These are phyloP conservation scores for Ophioninae sp. DNA, from an alignment of 2,888 invertebrate genomes.

Conservation along the genomic window DNA sequence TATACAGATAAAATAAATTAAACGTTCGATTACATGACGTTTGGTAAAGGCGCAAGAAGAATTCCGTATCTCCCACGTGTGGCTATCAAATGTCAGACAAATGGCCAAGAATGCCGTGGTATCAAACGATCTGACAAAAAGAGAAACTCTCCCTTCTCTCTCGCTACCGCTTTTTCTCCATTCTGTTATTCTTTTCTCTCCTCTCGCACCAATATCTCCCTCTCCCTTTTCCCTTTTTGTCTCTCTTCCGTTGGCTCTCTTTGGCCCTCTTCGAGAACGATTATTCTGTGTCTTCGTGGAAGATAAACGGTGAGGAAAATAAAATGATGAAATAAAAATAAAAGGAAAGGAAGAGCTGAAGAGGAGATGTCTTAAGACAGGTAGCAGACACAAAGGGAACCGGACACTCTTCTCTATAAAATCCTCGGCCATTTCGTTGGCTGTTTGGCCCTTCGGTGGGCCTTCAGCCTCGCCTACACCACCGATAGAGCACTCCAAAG, in stretches of 20 bases:
- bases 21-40: constrained; percentile 47
- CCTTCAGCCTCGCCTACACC: constrained; percentile 41
- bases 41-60: constrained; percentile 65
- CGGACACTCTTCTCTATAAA: constrained; percentile 75
- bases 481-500: constrained; percentile 4
- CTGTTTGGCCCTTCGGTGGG: constrained; percentile 59
- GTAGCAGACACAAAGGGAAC: constrained; percentile 80
- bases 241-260: not conserved
- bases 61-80: constrained; percentile 76
- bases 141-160: constrained; percentile 50
- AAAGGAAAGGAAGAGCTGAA: constrained; percentile 56
- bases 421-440: constrained; percentile 72
- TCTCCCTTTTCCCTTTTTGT: constrained; percentile 11
- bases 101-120: constrained; percentile 79
- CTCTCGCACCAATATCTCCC: constrained; percentile 52
- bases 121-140: constrained; percentile 77
- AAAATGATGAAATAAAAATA: constrained; percentile 24
- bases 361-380: constrained; percentile 78
- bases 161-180: constrained; percentile 26
- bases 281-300: constrained; percentile 33
- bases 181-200: constrained; percentile 30
- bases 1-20: constrained; percentile 6
- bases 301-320: constrained; percentile 35
- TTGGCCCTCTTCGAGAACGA: constrained; percentile 6
- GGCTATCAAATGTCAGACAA: constrained; percentile 81